These are phyloP conservation scores for Brenthis daphne DNA, from an alignment of 2,888 invertebrate genomes.

Conservation along the genomic window DNA sequence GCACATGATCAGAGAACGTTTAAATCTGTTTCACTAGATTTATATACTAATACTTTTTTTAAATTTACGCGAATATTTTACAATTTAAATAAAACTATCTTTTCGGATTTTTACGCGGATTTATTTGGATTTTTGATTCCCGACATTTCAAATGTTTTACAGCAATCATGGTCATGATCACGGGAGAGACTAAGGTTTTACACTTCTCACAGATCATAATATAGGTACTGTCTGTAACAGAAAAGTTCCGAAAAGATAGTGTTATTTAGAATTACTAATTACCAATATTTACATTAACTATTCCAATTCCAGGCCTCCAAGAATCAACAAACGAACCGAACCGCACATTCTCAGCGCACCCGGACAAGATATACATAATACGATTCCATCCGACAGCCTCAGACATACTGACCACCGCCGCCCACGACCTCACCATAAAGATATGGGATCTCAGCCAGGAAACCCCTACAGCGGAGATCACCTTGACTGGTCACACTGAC, in stretches of 20 bases:
- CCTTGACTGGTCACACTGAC: slow-evolving; percentile 89
- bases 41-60: too few species aligned
- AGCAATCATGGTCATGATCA: too few species aligned
- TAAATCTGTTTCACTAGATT: background rate
- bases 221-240: too few species aligned
- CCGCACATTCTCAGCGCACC: slow-evolving; percentile 86
- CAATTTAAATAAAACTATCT: too few species aligned
- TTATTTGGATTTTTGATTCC: background rate
- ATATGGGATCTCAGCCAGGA: slow-evolving; percentile 89
- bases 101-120: too few species aligned
- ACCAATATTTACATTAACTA: too few species aligned
- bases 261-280: too few species aligned
- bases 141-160: background rate
- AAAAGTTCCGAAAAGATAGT: too few species aligned
- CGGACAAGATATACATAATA: slow-evolving; percentile 93
- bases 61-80: too few species aligned
- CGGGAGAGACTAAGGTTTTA: too few species aligned
- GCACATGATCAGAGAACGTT: background rate
- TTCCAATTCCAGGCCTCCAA: slow-evolving; percentile 72
- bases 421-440: slow-evolving; percentile 94
- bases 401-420: slow-evolving; percentile 93
- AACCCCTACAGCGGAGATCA: slow-evolving; percentile 67
- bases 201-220: too few species aligned
- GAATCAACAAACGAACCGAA: slow-evolving; percentile 91
- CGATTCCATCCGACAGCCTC: slow-evolving; percentile 94